Conservation (phyloP, 1,140 invertebrate genomes). For the Leptoteleia sp. region DNA sequence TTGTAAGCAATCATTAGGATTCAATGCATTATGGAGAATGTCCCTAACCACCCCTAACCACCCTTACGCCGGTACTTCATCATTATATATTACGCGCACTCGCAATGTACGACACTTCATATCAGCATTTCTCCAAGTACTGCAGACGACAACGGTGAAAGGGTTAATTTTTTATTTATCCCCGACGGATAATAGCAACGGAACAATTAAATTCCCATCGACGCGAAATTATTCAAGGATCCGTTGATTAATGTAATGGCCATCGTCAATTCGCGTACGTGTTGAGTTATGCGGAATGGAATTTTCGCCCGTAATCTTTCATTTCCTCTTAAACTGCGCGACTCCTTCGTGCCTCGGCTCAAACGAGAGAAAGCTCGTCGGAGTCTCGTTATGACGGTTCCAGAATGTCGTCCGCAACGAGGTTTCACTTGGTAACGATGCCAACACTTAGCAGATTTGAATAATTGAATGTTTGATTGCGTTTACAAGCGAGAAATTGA, state of each 20-base stretch:
- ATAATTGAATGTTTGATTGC: slow-evolving; percentile 16
- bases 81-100: too few species aligned
- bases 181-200: slow-evolving; percentile 3
- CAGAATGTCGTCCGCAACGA: slow-evolving; percentile 10
- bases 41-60: too few species aligned
- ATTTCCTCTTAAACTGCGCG: slow-evolving; percentile 45
- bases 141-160: neutral
- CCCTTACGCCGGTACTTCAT: too few species aligned
- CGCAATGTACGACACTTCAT: neutral
- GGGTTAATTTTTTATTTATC: slow-evolving; percentile 31
- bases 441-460: slow-evolving; percentile 26
- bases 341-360: slow-evolving; percentile 29
- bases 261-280: slow-evolving; percentile 30
- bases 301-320: slow-evolving; percentile 48
- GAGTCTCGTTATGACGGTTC: slow-evolving; percentile 24
- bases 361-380: slow-evolving; percentile 28
- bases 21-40: too few species aligned
- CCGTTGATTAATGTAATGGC: slow-evolving; percentile 47
- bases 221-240: slow-evolving; percentile 38
- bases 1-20: too few species aligned
- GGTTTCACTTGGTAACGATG: slow-evolving; percentile 28
- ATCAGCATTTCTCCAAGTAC: slow-evolving; percentile 3
- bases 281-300: slow-evolving; percentile 50
- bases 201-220: slow-evolving; percentile 40
- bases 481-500: too few species aligned